A percentile compares a stretch with the other conserved stretches of the same genome.
Conservation (phyloP, 2,113 vertebrate species). For the Fregata magnificens region DNA sequence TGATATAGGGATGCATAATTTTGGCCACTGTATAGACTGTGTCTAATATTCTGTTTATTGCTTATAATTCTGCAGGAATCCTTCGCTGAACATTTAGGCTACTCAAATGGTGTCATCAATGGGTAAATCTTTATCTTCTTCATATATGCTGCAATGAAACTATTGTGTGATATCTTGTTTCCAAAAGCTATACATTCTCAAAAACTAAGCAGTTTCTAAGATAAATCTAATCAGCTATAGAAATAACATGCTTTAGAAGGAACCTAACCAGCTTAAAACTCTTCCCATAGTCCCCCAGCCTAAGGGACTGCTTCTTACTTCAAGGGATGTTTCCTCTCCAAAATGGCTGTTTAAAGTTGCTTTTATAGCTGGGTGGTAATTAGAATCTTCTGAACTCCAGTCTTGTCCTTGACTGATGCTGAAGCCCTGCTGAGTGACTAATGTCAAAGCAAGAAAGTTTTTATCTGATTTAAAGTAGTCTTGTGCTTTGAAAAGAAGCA, state of each 20-base stretch:
- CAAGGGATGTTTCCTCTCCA: neutral
- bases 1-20: neutral
- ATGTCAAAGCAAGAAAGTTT: neutral
- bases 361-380: neutral
- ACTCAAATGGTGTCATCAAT: constrained; percentile 86
- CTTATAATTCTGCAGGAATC: constrained; percentile 82
- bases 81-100: constrained; percentile 93
- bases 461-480: neutral
- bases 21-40: neutral
- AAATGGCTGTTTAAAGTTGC: neutral
- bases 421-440: neutral
- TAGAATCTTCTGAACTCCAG: neutral
- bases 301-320: neutral
- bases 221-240: neutral
- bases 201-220: neutral
- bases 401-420: neutral
- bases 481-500: neutral
- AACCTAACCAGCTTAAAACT: neutral
- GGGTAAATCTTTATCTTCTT: constrained; percentile 77
- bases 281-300: neutral
- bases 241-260: neutral
- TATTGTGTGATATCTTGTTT: neutral
- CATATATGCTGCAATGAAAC: neutral
- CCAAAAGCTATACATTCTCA: neutral
- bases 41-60: neutral